Conservation (phyloP, 2,888 invertebrate species). For the Drosophila stalkeri region DNA sequence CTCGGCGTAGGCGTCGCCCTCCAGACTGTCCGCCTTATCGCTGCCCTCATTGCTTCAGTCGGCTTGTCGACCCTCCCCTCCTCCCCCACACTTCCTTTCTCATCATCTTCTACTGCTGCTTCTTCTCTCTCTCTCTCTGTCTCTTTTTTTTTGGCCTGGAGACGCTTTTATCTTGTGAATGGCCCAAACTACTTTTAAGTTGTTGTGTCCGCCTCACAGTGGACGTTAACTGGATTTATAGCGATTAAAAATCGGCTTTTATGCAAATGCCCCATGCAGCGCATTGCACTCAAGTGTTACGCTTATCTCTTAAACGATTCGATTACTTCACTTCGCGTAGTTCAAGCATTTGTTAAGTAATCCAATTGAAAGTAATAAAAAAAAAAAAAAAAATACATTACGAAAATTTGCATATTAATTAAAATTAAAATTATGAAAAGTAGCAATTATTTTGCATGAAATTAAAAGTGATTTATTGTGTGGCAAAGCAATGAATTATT, state of each 20-base stretch:
- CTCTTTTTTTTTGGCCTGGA: conserved; percentile 3
- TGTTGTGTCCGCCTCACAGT: conserved; percentile 50
- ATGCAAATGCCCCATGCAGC: conserved; percentile 12
- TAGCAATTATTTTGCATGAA: background rate
- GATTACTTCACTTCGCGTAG: background rate
- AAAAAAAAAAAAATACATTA: background rate
- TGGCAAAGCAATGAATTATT: background rate
- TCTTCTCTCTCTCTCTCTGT: background rate
- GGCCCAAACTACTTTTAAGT: conserved; percentile 54
- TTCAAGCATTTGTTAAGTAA: background rate
- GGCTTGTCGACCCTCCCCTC: conserved; percentile 43
- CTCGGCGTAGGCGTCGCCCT: conserved; percentile 44
- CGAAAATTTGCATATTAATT: background rate
- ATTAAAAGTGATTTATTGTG: background rate
- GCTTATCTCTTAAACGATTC: background rate
- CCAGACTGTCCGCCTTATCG: conserved; percentile 61
- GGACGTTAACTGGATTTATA: conserved; percentile 52
- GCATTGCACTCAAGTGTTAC: background rate
- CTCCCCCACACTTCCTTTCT: conserved; percentile 15
- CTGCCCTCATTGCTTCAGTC: conserved; percentile 53
- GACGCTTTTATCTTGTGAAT: conserved; percentile 59
- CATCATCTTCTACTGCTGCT: background rate
- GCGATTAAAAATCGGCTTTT: conserved; percentile 44
- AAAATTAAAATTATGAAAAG: background rate
- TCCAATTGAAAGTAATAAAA: background rate